Conservation (phyloP, 2,888 invertebrate species). For the Torymus texanus region DNA sequence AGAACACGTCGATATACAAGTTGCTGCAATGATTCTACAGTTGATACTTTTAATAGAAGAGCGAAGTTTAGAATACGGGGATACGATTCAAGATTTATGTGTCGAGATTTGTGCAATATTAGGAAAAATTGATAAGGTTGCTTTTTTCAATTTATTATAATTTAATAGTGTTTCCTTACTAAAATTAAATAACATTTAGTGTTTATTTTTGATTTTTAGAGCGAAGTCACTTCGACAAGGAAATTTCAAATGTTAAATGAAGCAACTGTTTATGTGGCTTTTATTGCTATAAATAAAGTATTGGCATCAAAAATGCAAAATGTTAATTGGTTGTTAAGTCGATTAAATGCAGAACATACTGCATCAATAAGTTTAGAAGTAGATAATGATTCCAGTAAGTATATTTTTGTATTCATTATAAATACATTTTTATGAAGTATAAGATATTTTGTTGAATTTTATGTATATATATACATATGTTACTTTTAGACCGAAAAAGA, state of each 20-base stretch:
- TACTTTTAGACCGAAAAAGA: constrained; percentile 71
- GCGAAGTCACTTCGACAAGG: constrained; percentile 47
- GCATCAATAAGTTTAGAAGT: constrained; percentile 59
- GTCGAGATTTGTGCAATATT: constrained; percentile 73
- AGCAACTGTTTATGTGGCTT: constrained; percentile 68
- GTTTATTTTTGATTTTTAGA: constrained; percentile 54
- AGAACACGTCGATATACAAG: constrained; percentile 59
- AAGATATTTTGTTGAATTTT: background rate
- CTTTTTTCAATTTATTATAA: constrained; percentile 25
- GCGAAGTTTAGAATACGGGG: constrained; percentile 62
- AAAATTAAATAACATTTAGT: constrained; percentile 3
- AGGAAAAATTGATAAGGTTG: constrained; percentile 75
- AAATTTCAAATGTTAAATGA: constrained; percentile 73
- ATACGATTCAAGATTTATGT: constrained; percentile 73
- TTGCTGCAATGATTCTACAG: constrained; percentile 63
- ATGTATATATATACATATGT: background rate
- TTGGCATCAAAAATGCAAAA: constrained; percentile 72
- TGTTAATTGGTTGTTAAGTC: constrained; percentile 65
- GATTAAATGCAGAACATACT: constrained; percentile 69
- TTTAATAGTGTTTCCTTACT: constrained; percentile 1
- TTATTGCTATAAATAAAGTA: constrained; percentile 71
- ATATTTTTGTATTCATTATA: constrained; percentile 4
- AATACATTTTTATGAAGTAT: constrained; percentile 15
- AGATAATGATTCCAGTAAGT: constrained; percentile 63
- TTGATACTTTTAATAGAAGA: constrained; percentile 68